phyloP scores from a whole-genome alignment of 92 coral and sea anemone species.

The Pocillopora meandrina region DNA sequence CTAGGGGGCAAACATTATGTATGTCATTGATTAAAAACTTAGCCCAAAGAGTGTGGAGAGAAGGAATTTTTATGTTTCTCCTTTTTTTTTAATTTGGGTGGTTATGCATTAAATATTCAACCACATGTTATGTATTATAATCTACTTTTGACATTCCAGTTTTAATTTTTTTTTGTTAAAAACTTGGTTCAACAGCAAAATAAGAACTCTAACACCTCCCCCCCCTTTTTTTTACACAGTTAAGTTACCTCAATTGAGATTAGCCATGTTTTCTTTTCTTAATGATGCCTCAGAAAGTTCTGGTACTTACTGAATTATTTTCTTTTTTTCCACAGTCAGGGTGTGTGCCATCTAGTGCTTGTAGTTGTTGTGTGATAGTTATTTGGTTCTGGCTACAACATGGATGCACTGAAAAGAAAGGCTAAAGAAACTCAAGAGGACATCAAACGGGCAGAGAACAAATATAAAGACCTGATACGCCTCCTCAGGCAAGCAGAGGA shows the following conservation, averaged over 20 bases:
- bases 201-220: too few relatives aligned
- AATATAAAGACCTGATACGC: constrained; percentile 52
- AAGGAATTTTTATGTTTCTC: too few relatives aligned
- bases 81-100: too few relatives aligned
- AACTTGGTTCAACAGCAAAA: too few relatives aligned
- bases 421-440: constrained; percentile 69
- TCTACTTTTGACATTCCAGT: too few relatives aligned
- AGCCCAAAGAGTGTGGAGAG: too few relatives aligned
- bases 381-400: constrained; percentile 6
- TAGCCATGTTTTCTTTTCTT: not conserved
- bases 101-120: too few relatives aligned
- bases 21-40: too few relatives aligned
- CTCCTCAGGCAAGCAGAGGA: constrained; percentile 59
- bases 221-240: too few relatives aligned
- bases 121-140: too few relatives aligned
- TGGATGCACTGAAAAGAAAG: constrained; percentile 77
- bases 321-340: constrained; percentile 4
- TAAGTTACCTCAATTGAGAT: not conserved
- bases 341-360: constrained; percentile 21
- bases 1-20: too few relatives aligned
- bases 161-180: too few relatives aligned
- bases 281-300: not conserved
- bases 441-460: constrained; percentile 72
- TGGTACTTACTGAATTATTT: not conserved
- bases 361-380: not conserved